Conservation (phyloP, 2,888 invertebrate genomes). For the Caenorhabditis doughertyi region DNA sequence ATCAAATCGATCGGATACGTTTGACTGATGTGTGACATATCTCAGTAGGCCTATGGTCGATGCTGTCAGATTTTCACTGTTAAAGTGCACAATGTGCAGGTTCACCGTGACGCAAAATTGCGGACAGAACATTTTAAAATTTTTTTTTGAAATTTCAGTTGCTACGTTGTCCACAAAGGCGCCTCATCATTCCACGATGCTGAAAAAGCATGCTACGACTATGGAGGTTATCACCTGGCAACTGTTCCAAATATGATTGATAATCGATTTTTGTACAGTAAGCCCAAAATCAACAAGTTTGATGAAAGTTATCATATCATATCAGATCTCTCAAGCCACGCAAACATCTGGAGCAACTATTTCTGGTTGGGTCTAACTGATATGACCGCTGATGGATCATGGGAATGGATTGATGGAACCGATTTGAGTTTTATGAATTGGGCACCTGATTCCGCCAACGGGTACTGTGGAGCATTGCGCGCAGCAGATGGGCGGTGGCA, state of each 20-base stretch:
- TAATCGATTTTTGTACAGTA: constrained; percentile 53
- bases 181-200: constrained; percentile 47
- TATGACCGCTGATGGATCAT: constrained; percentile 45
- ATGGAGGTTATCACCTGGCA: constrained; percentile 57
- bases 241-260: constrained; percentile 52
- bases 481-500: constrained; percentile 34
- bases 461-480: constrained; percentile 46
- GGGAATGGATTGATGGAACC: constrained; percentile 60
- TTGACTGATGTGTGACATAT: too few relatives aligned
- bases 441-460: constrained; percentile 21
- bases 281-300: background rate
- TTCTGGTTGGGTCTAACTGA: constrained; percentile 56
- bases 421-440: constrained; percentile 39
- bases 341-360: constrained; percentile 32
- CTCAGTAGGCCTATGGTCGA: too few relatives aligned
- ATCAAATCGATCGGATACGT: too few relatives aligned
- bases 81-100: too few relatives aligned
- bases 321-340: constrained; percentile 23
- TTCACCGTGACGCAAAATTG: background rate
- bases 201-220: constrained; percentile 54
- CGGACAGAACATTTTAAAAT: background rate
- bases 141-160: constrained; percentile 33
- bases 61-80: too few relatives aligned
- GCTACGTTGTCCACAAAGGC: constrained; percentile 38
- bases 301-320: background rate